These are phyloP conservation scores for Saccostrea echinata DNA, from an alignment of 1,140 invertebrate species.

Conservation along the genomic window DNA sequence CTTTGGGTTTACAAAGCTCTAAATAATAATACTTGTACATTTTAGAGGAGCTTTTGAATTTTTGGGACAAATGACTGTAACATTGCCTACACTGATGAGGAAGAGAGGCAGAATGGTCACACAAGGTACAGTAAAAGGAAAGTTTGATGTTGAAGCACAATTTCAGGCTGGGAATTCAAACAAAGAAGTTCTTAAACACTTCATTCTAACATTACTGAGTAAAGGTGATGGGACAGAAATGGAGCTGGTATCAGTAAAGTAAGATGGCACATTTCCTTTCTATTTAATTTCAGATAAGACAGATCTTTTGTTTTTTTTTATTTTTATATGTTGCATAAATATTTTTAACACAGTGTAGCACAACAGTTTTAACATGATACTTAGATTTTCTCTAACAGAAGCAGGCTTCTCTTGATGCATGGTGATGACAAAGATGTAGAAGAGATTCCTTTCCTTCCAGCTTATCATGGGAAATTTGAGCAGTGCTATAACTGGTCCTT, in stretches of 20 bases:
- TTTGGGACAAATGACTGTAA: constrained; percentile 50
- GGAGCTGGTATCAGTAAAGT: background rate
- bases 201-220: constrained; percentile 8
- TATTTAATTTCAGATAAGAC: background rate
- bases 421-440: constrained; percentile 39
- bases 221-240: background rate
- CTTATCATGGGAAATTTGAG: constrained; percentile 7
- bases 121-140: background rate
- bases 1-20: too few relatives aligned
- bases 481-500: background rate
- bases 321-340: too few relatives aligned
- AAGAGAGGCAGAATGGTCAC: constrained; percentile 17
- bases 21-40: background rate
- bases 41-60: constrained; percentile 53
- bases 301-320: too few relatives aligned
- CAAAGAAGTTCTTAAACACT: background rate
- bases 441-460: constrained; percentile 41
- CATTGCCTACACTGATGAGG: background rate
- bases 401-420: constrained; percentile 50
- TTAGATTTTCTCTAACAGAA: constrained; percentile 28
- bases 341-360: background rate
- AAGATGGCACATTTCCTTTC: background rate
- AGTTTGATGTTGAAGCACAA: background rate
- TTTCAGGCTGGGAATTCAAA: constrained; percentile 1
- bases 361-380: background rate